Evolutionary conservation across 2,113 vertebrate species (phyloP), one percentile per base, ranked within the genome.

Genomic region (Cranoglanis bouderius): DNA sequence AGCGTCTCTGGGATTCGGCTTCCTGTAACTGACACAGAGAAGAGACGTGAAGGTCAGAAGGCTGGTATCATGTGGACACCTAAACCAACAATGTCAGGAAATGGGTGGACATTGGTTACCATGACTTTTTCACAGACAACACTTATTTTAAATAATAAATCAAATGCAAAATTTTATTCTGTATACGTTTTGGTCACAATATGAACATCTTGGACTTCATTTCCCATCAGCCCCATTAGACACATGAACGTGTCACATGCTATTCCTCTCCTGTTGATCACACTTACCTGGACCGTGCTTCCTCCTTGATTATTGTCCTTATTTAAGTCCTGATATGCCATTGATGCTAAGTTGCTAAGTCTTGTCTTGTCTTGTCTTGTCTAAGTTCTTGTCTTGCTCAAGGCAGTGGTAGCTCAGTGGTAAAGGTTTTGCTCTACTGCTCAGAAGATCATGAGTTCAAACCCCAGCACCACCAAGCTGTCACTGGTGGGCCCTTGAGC

Each of bases 1-100:
- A 95, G 61, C n/a, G 93, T 94, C 87, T 97, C 97, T 63, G 95
- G 38, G 88, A 96, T 88, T 38, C 96, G 96, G 87, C 95, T 95
- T 86, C 98, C 95, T 0, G 94, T 93, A 94, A 96, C 98, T 99
- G 81, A 63, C 16, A 92, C 87, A 93, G 90, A 93, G 91, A 93
- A 91, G 40, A 92, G 82, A 94, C 65, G 91, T 65, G 49, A 12
- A 38, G 46, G 86, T 94, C 88, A 94, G 86, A 49, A 84, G 59
- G 38, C 57, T 21, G 18, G 51, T 35, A 35, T 55, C n/a, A 49
- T 32, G 16, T 32, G 18, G 29, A 55, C 49, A 82, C 24, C 21
- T 29, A 49, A 46, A 77, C 0, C 70, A 24, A 29, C 74, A 49
- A 13, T 14, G 24, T 19, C 16, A 18, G 38, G 70, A 74, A 24